phyloP scores from a whole-genome alignment of 2,888 invertebrate genomes.

The Ametastegia equiseti region DNA sequence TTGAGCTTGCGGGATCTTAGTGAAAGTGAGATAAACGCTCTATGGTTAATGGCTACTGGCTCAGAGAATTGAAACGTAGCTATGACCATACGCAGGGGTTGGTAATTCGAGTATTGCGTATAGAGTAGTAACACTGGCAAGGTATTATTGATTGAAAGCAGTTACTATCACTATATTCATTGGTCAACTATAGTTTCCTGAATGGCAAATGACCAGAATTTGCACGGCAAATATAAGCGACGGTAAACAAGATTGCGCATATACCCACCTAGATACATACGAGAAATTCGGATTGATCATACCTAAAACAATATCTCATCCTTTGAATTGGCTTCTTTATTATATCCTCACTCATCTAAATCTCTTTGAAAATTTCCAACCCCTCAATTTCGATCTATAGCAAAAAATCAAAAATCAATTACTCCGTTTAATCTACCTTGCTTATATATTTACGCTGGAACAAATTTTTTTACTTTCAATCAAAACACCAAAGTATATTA shows the following conservation, averaged over 20 bases:
- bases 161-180: not conserved
- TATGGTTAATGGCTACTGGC: not conserved
- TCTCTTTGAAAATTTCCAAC: too few species aligned
- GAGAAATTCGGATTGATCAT: not conserved
- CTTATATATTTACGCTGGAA: not conserved
- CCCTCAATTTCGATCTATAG: too few species aligned
- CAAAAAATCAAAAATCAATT: too few species aligned
- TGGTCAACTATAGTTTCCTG: not conserved
- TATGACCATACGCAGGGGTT: not conserved
- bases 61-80: not conserved
- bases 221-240: constrained; percentile 3
- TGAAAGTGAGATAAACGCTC: not conserved
- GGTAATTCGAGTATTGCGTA: not conserved
- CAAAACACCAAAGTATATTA: not conserved
- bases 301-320: not conserved
- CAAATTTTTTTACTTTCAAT: not conserved
- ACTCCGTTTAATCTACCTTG: too few species aligned
- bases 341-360: too few species aligned
- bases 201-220: constrained; percentile 18
- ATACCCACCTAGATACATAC: not conserved
- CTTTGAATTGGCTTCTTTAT: too few species aligned
- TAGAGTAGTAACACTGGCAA: not conserved
- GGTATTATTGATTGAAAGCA: constrained; percentile 20
- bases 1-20: not conserved
- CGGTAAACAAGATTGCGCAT: not conserved